These are phyloP conservation scores for Setophaga petechia DNA, from an alignment of 2,113 vertebrate genomes.

Conservation along the genomic window DNA sequence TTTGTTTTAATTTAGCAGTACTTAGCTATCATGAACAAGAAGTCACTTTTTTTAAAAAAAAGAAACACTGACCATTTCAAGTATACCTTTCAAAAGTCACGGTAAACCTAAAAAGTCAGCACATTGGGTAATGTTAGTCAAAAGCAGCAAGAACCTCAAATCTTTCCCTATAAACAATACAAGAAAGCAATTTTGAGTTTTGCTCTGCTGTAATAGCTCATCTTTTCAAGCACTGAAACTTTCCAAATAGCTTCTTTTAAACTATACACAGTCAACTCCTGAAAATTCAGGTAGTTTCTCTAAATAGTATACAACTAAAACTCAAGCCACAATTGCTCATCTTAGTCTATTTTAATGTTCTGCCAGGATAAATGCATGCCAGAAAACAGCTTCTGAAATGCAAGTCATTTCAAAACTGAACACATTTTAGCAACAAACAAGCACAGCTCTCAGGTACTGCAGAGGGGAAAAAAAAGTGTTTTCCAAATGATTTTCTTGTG, in stretches of 20 bases:
- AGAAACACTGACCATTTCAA: background rate
- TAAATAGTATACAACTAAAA: background rate
- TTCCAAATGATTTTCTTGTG: background rate
- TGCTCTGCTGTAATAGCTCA: background rate
- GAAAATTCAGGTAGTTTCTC: background rate
- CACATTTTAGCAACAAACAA: background rate
- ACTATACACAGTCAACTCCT: background rate
- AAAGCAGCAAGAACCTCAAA: background rate
- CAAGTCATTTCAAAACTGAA: background rate
- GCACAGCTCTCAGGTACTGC: background rate
- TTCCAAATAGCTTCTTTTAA: background rate
- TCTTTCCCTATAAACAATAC: background rate
- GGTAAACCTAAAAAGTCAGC: background rate
- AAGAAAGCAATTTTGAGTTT: background rate
- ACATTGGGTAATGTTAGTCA: background rate
- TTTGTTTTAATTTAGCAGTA: background rate
- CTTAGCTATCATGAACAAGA: background rate
- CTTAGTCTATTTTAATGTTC: background rate
- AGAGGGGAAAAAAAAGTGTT: rapidly evolving
- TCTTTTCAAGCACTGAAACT: background rate
- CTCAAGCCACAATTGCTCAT: background rate
- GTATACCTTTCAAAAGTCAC: background rate
- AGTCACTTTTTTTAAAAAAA: background rate
- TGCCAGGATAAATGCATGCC: background rate
- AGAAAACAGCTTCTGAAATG: background rate